A percentile compares a stretch with the other conserved stretches of the same genome.
These are phyloP conservation scores for Amphipyra berbera DNA, from an alignment of 2,888 invertebrate species.

Conservation along the genomic window DNA sequence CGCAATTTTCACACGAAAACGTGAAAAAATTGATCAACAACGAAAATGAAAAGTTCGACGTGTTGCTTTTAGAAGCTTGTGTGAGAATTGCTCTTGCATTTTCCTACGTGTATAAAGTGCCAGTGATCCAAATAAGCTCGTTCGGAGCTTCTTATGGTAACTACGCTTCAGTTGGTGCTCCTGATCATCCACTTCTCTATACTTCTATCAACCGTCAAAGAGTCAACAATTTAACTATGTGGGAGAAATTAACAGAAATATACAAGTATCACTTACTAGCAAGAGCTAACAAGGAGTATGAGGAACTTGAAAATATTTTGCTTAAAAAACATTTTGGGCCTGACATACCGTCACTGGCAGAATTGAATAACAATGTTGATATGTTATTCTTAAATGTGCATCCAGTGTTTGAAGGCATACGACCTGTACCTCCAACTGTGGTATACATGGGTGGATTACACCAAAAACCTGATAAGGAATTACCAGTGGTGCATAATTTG, in stretches of 20 bases:
- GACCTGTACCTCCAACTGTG: background rate
- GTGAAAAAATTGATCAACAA: constrained; percentile 45
- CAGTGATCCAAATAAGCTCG: constrained; percentile 56
- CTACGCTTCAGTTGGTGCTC: constrained; percentile 28
- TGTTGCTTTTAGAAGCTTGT: constrained; percentile 51
- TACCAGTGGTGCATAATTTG: background rate
- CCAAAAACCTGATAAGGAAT: background rate
- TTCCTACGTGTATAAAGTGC: constrained; percentile 53
- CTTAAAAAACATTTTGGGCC: constrained; percentile 32
- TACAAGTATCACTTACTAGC: constrained; percentile 21
- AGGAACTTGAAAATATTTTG: constrained; percentile 13
- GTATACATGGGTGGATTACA: background rate
- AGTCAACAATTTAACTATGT: constrained; percentile 35
- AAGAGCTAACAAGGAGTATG: constrained; percentile 2
- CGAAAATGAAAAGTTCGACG: constrained; percentile 51
- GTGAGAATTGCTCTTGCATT: constrained; percentile 37
- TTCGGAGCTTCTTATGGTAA: constrained; percentile 17
- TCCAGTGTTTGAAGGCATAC: background rate
- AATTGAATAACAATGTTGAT: constrained; percentile 3
- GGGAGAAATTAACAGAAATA: constrained; percentile 49
- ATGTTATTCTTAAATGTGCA: background rate
- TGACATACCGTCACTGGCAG: constrained; percentile 26
- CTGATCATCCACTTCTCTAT: constrained; percentile 32
- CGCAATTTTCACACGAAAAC: constrained; percentile 41
- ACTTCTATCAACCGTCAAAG: constrained; percentile 10